Evolutionary conservation across 2,797 vertebrate genomes (phyloP), one percentile per base, ranked within the genome.

Genomic region (Chiroxiphia lanceolata): DNA sequence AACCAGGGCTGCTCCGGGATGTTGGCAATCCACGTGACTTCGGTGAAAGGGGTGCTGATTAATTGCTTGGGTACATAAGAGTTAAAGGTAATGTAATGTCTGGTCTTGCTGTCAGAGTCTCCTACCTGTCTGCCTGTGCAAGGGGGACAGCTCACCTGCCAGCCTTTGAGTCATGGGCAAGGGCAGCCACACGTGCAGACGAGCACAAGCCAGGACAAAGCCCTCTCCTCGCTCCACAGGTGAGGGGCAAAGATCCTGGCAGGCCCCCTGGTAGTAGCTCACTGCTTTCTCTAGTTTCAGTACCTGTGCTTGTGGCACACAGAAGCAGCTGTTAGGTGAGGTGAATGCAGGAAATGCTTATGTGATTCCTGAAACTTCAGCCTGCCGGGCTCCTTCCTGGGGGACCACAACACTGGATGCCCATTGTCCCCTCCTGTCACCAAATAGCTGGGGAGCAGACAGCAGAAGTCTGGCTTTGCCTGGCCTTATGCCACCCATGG

Each of bases 151-250:
- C 34, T 60, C 25, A 31, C 77, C 25, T 45, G 83, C 56, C 90
- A 95, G 71, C 48, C 68, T 83, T 89, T 97, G 83, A 95, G 75
- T 94, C 90, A 83, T 7, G 64, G 79, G 57, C 80, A 60, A 67
- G 59, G 80, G 83, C 57, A 85, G 71, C 72, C 71, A 36, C 84
- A 63, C 0, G 1, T 42, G 76, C 1, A 0, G 33, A 70, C 11
- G 5, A 94, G 77, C 67, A 84, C 90, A 89, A 85, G 90, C 87
- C 34, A 34, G 40, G 64, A 40, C 95, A 89, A 17, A 72, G 18
- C 45, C 36, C 69, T 89, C 44, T 60, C 44, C 44, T 44, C 53
- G 47, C 67, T 67, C 60, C 53, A 45, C 47, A 31, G n/a, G 33
- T 25, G 45, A 86, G 63, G 57, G 72, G 81, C 47, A 79, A 38